Base-by-base conservation (phyloP, 2,888 invertebrate species). In the Tolmerus cingulatus region DNA sequence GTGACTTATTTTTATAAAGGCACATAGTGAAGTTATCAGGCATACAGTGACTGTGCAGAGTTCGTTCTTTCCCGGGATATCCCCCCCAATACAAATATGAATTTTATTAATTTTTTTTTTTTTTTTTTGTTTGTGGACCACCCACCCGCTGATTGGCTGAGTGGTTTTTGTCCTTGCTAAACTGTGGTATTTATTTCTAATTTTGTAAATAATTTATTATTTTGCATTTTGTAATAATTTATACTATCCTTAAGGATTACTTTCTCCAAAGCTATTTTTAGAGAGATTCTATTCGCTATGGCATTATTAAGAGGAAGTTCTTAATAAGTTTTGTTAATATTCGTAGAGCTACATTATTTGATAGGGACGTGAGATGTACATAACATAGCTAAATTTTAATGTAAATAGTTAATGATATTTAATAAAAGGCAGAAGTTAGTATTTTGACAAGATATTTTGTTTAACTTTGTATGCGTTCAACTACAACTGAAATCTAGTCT, bases 151-250 rank as follows among this genome's bases (percentile, higher is more conserved):
- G 76, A 66, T 9, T 66, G 66, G 66, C 66, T 57, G 76, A 51
- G 55, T 76, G 84, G 74, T 74, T 82, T 46, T 84, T 82, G 87
- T 87, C 87, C 87, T 87, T 87, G 82, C 84, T 84, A 74, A 87
- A 87, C 87, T 87, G 87, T 87, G 87, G 87, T 87, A 87, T 87
- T 87, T 87, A 87, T 87, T 82, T 87, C 82, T 77, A 87, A 86
- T 76, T 87, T 87, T 79, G 81, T 87, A 87, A 27, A 86, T 86
- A 86, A 86, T 57, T 78, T 77, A 81, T 86, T 77, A 78, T 86
- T 46, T 86, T 78, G 78, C 51, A 30, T 86, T 86, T 79, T 79
- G 76, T 79, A 79, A 78, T 74, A 81, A 81, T 66, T 79, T 87
- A 43, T 87, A 79, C 40, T 87, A 79, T 87, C 74, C n/a, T 87